Evolutionary conservation across 2,888 invertebrate genomes (phyloP), one percentile per base, ranked within the genome.

Genomic region (Leucania comma): DNA sequence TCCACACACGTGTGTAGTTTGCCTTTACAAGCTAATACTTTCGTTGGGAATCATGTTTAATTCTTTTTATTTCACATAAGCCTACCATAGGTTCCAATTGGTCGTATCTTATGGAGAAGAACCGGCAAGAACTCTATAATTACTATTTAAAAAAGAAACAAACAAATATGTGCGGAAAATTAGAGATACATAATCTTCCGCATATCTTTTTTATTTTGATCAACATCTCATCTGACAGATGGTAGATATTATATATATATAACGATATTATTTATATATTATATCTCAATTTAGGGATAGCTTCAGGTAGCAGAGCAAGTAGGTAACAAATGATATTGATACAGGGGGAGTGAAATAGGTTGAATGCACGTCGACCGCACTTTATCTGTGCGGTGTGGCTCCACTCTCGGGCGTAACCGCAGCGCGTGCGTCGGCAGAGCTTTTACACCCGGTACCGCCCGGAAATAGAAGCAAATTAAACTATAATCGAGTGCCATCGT

Each of bases 341-440:
- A 72, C 67, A 42, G 50, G 67, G 66, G 67, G 75, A 74, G 68
- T 42, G 54, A 69, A 68, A 64, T 68, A 79, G 63, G 59, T 74
- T 78, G 63, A 78, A 78, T 77, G 74, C 74, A 79, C 60, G 79
- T 71, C 63, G 75, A 88, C 88, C 90, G 87, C 90, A 89, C 81
- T 89, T 88, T 90, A 90, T 88, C 84, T 86, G 62, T 86, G 89
- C 83, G 90, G 87, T 85, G 68, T 69, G 57, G 65, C 79, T 83
- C 77, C 78, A 84, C 81, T 85, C 80, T 80, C 75, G 69, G 62
- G 69, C n/a, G 81, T 75, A 86, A 91, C 89, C 91, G 82, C 90
- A 88, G 85, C 88, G 85, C 87, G 86, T 88, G 88, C 86, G 87
- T 81, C 78, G 77, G 70, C 70, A 62, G 65, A 80, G 78, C 81